Percentiles rank a stretch among this genome's conserved stretches.
phyloP scores from a whole-genome alignment of 2,888 invertebrate genomes.

The Clepsis dumicolana region DNA sequence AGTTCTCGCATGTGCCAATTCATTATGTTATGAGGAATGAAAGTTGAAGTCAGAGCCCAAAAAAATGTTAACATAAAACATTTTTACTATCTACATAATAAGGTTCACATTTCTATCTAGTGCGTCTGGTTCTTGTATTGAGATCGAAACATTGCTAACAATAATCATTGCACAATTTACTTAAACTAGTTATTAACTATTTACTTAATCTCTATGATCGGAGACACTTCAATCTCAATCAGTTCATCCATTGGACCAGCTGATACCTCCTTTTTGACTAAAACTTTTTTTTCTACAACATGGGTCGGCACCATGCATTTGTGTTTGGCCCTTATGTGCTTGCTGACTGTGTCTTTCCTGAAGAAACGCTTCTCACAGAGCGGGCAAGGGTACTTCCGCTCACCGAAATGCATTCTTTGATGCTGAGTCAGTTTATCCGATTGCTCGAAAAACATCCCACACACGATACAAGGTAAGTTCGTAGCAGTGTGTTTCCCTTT shows the following conservation, averaged over 20 bases:
- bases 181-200: background rate
- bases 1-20: too few relatives aligned
- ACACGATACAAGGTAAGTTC: conserved; percentile 64
- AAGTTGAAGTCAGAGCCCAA: too few relatives aligned
- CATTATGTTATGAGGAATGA: too few relatives aligned
- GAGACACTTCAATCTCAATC: conserved; percentile 41
- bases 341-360: conserved; percentile 54
- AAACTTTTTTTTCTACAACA: conserved; percentile 36
- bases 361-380: conserved; percentile 65
- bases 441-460: conserved; percentile 67
- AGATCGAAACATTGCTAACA: too few relatives aligned
- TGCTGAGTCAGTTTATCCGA: conserved; percentile 61
- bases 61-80: too few relatives aligned
- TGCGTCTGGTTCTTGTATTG: too few relatives aligned
- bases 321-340: conserved; percentile 53
- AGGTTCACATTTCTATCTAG: background rate
- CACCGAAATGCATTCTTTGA: conserved; percentile 62
- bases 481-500: conserved; percentile 58
- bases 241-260: conserved; percentile 23
- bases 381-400: conserved; percentile 63
- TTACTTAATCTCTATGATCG: conserved; percentile 31
- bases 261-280: conserved; percentile 40
- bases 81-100: background rate
- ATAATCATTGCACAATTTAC: too few relatives aligned
- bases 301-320: conserved; percentile 41